These are phyloP conservation scores for Fregetta grallaria DNA, from an alignment of 2,113 vertebrate genomes.

Conservation along the genomic window DNA sequence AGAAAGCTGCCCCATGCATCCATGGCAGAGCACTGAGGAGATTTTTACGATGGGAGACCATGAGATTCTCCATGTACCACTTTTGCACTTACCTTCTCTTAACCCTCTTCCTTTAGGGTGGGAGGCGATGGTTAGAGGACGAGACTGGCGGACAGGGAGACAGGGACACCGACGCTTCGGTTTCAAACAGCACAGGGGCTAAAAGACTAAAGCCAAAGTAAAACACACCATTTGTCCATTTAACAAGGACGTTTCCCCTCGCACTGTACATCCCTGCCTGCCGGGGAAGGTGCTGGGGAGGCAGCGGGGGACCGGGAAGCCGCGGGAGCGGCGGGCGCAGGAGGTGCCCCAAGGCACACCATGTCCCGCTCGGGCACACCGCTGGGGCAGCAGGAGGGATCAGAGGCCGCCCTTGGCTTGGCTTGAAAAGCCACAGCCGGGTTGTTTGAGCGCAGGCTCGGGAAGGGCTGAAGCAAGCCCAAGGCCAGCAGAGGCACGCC, in stretches of 20 bases:
- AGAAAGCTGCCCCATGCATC: background rate
- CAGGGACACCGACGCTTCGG: accelerated
- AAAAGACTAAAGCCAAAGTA: background rate
- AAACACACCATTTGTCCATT: accelerated
- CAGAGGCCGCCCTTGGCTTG: background rate
- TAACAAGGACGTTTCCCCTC: background rate
- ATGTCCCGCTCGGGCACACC: no score
- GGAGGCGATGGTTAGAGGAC: background rate
- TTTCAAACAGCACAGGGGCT: background rate
- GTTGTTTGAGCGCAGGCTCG: background rate
- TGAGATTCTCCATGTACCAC: background rate
- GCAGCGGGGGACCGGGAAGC: background rate
- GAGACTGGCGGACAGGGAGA: accelerated
- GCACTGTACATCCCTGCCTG: background rate
- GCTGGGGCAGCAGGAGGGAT: background rate
- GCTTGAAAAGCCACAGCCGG: background rate
- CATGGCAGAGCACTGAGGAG: background rate
- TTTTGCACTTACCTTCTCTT: background rate
- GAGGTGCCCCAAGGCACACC: no score
- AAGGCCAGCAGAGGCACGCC: background rate
- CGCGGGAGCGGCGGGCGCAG: background rate
- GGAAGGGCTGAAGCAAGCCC: background rate
- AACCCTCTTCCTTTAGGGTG: background rate
- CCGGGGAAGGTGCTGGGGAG: background rate
- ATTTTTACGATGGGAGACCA: background rate